Evolutionary conservation across 2,113 vertebrate species (phyloP), one percentile per base, ranked within the genome.

Genomic region (Atherinomorus stipes): DNA sequence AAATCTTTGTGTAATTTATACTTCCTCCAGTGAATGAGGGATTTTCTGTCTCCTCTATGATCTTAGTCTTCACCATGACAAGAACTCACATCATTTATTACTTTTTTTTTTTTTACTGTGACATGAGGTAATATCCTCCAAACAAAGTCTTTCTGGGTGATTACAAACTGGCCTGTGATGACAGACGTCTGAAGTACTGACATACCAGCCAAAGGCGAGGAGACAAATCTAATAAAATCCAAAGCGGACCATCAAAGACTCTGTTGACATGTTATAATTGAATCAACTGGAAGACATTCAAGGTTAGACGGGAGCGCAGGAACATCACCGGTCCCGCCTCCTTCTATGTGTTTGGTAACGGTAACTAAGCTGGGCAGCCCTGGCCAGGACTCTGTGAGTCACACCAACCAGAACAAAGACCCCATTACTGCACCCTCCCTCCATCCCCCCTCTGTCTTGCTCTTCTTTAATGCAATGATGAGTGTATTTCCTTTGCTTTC

Each of bases 331-430:
- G 59, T 65, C 52, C 72, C 57, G 65, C 52, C 45, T 67, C 69
- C 63, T 47, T 67, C 49, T 80, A 47, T 83, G 72, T 81, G 74
- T 88, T 90, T 90, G 86, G 84, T 91, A 82, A 90, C 64, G 80
- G 87, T 90, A 90, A 89, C 90, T 80, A 90, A 87, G 89, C 81
- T 84, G 67, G 52, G 56, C 81, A 58, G 61, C 75, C 42, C 60
- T 0, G 58, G 58, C 71, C 26, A 67, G 73, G 54, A 56, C 90
- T 90, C 86, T 88, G 79, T 83, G 90, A 86, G 83, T 88, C 90
- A 86, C 85, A 80, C 84, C 84, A 89, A 80, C 69, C 85, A 93
- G 75, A 91, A 93, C 90, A 93, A 93, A 93, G 87, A 84, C 68
- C 74, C 89, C 72, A 89, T 91, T 91, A 89, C 89, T 80, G 73